These are phyloP conservation scores for Lepidurus apus DNA, from an alignment of 1,140 invertebrate genomes.

Conservation along the genomic window DNA sequence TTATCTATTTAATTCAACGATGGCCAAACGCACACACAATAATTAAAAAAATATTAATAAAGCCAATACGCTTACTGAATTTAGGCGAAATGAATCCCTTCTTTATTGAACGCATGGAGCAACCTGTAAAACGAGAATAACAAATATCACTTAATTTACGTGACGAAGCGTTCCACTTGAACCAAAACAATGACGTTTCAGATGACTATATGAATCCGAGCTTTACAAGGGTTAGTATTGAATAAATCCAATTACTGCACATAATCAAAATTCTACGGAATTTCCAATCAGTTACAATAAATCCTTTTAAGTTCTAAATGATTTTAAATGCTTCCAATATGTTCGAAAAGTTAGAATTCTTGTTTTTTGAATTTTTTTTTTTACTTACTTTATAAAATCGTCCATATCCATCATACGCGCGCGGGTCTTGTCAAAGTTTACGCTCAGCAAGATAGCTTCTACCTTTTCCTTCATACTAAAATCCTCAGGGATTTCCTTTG, in stretches of 20 bases:
- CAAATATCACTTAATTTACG: conserved; percentile 22
- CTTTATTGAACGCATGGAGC: conserved; percentile 77
- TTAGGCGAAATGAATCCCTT: conserved; percentile 83
- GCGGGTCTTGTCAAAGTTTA: conserved; percentile 67
- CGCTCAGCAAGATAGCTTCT: conserved; percentile 61
- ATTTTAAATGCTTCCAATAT: no score
- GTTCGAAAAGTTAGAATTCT: not conserved
- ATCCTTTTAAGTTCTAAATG: no score
- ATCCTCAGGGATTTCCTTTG: conserved; percentile 66
- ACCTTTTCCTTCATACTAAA: conserved; percentile 84
- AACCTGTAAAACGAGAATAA: conserved; percentile 54
- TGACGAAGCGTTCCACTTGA: not conserved
- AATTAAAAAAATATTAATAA: not conserved
- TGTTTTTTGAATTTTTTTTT: not conserved
- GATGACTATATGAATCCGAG: no score
- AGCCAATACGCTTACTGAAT: not conserved
- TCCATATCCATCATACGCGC: conserved; percentile 93
- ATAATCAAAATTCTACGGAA: no score
- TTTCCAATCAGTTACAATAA: no score
- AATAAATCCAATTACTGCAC: no score
- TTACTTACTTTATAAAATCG: conserved; percentile 77
- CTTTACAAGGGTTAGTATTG: no score
- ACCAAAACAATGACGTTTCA: no score
- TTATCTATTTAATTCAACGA: no score
- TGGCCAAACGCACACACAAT: not conserved